A percentile compares a stretch with the other conserved stretches of the same genome.
phyloP scores from a whole-genome alignment of 2,888 invertebrate species.

The Eurytoma californica region DNA sequence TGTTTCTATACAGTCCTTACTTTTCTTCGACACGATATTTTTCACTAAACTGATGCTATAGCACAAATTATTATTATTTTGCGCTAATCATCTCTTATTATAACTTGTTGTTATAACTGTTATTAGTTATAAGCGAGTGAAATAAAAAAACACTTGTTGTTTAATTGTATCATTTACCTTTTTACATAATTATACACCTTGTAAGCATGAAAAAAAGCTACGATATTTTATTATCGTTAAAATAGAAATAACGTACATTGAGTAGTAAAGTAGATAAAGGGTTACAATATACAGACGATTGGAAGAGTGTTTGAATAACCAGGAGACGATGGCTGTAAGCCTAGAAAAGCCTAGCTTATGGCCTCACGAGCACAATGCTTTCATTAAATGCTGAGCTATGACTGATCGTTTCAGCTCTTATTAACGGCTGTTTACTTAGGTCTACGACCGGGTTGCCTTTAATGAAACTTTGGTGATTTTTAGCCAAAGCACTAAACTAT shows the following conservation, averaged over 20 bases:
- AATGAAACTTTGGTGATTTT: constrained; percentile 41
- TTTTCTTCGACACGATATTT: constrained; percentile 20
- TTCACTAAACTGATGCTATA: neutral
- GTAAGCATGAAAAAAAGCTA: too few relatives aligned
- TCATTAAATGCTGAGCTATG: constrained; percentile 70
- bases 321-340: constrained; percentile 26
- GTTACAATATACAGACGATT: neutral
- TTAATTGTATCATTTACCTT: too few relatives aligned
- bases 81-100: constrained; percentile 8
- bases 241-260: neutral
- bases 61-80: neutral
- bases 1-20: constrained; percentile 15
- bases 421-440: constrained; percentile 45
- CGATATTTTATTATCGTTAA: neutral
- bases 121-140: constrained; percentile 6
- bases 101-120: too few relatives aligned
- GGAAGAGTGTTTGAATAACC: constrained; percentile 1
- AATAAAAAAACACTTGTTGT: constrained; percentile 18
- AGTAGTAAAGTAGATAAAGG: too few relatives aligned
- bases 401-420: constrained; percentile 64
- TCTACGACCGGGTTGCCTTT: constrained; percentile 8
- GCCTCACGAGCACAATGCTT: constrained; percentile 58
- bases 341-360: constrained; percentile 35
- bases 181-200: neutral
- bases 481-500: constrained; percentile 4